Evolutionary conservation across 1,140 invertebrate genomes (phyloP).

Genomic region (Brachionus sp.): DNA sequence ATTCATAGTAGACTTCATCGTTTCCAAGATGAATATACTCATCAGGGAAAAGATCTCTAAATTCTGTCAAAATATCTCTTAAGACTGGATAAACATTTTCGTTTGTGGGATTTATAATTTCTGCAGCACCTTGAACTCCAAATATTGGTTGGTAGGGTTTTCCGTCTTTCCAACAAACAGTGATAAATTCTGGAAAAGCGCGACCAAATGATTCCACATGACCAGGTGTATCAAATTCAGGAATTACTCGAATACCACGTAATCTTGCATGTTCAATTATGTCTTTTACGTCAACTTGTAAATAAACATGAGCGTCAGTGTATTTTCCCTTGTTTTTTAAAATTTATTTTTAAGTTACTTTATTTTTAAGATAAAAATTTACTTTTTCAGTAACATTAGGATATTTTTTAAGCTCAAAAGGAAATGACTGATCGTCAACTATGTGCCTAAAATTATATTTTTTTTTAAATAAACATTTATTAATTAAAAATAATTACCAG

Average conservation of each 20-base stretch:
- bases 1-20: slow-evolving; percentile 80
- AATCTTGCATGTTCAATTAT: slow-evolving; percentile 74
- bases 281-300: slow-evolving; percentile 64
- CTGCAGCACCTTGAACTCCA: slow-evolving; percentile 45
- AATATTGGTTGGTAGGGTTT: slow-evolving; percentile 46
- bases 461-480: background rate
- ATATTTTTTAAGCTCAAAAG: slow-evolving; percentile 72
- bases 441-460: slow-evolving; percentile 77
- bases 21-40: slow-evolving; percentile 67
- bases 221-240: slow-evolving; percentile 91
- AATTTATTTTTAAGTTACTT: background rate
- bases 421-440: slow-evolving; percentile 84
- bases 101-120: slow-evolving; percentile 51
- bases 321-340: slow-evolving; percentile 52
- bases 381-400: slow-evolving; percentile 63
- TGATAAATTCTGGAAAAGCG: slow-evolving; percentile 47
- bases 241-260: slow-evolving; percentile 78
- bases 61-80: slow-evolving; percentile 53
- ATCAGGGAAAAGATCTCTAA: slow-evolving; percentile 55
- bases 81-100: slow-evolving; percentile 54
- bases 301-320: slow-evolving; percentile 68
- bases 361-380: background rate
- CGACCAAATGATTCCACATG: slow-evolving; percentile 45
- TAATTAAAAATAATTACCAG: slow-evolving; percentile 68
- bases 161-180: slow-evolving; percentile 48